phyloP scores from a whole-genome alignment of 2,888 invertebrate species.

The Marasmarcha lunaedactyla region DNA sequence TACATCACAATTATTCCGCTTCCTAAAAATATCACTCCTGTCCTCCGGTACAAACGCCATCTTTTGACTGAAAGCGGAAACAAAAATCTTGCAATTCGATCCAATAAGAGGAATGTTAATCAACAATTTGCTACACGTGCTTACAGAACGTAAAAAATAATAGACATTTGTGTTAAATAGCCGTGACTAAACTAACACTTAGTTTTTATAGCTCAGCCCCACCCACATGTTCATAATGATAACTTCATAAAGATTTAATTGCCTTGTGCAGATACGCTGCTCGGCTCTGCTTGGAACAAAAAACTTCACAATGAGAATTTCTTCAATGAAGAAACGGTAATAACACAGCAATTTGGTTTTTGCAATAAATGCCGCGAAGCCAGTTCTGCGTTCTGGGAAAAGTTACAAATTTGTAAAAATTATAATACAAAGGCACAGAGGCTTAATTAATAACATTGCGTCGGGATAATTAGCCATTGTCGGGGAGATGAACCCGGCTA shows the following conservation, averaged over 20 bases:
- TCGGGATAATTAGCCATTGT: conserved; percentile 56
- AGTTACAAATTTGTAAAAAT: conserved; percentile 50
- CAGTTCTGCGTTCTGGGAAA: conserved; percentile 32
- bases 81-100: not conserved
- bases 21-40: not conserved
- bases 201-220: not conserved
- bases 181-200: not conserved
- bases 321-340: conserved; percentile 14
- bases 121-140: too few species aligned
- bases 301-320: not conserved
- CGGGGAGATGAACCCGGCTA: conserved; percentile 15
- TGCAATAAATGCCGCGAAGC: conserved; percentile 6
- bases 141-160: too few species aligned
- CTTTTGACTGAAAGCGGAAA: conserved; percentile 15
- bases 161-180: not conserved
- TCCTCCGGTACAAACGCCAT: conserved; percentile 13
- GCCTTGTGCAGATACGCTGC: not conserved
- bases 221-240: conserved; percentile 1
- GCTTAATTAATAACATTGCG: conserved; percentile 50
- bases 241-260: conserved; percentile 1
- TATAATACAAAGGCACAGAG: conserved; percentile 53
- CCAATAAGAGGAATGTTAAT: too few species aligned
- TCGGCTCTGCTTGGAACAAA: not conserved
- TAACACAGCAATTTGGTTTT: conserved; percentile 32
- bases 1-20: too few species aligned